phyloP scores from a whole-genome alignment of 1,140 invertebrate genomes.

The Lordiphosa collinella region DNA sequence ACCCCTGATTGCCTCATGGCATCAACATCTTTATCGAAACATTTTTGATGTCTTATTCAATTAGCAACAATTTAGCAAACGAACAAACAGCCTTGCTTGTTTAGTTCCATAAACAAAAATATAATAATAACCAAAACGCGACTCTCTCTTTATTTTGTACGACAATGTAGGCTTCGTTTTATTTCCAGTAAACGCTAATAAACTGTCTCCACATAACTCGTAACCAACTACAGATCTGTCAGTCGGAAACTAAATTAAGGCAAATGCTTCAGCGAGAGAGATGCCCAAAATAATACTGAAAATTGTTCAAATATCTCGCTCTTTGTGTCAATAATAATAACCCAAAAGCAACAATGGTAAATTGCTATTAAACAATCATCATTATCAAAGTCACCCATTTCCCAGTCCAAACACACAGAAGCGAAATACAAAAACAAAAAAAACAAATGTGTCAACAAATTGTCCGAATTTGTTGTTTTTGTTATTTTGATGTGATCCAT shows the following conservation, averaged over 20 bases:
- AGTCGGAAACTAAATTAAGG: constrained; percentile 32
- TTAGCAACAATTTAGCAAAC: constrained; percentile 39
- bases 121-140: constrained; percentile 10
- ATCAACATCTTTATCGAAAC: constrained; percentile 1
- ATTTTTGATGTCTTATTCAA: constrained; percentile 32
- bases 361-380: constrained; percentile 55
- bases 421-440: not conserved
- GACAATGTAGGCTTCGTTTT: constrained; percentile 17
- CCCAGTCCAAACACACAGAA: constrained; percentile 14
- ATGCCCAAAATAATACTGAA: not conserved
- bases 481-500: constrained; percentile 46
- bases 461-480: constrained; percentile 46
- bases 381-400: constrained; percentile 15
- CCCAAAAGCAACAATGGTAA: constrained; percentile 14
- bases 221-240: constrained; percentile 21
- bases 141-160: not conserved
- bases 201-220: constrained; percentile 37
- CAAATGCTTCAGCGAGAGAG: constrained; percentile 1
- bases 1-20: constrained; percentile 23
- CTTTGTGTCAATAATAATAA: constrained; percentile 19
- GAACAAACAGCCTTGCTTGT: constrained; percentile 44
- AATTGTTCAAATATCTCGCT: not conserved
- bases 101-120: constrained; percentile 13
- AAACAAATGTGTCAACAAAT: constrained; percentile 62
- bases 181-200: constrained; percentile 29